phyloP scores from a whole-genome alignment of 2,797 vertebrate species.

The Hydrophis major region DNA sequence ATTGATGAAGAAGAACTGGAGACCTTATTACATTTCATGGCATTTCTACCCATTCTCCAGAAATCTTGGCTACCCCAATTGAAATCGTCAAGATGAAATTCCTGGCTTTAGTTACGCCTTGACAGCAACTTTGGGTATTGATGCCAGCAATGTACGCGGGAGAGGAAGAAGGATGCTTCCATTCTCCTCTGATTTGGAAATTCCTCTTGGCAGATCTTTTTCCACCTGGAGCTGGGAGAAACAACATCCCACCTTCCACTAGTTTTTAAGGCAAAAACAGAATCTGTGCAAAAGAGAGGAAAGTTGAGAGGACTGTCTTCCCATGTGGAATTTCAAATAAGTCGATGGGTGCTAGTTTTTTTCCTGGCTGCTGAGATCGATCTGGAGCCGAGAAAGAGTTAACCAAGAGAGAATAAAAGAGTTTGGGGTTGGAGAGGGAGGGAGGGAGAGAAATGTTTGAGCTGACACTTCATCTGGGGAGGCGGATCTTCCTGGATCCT shows the following conservation, averaged over 20 bases:
- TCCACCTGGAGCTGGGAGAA: not conserved
- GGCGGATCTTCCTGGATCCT: slow-evolving; percentile 73
- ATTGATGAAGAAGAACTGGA: not conserved
- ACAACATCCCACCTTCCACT: not conserved
- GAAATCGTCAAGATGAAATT: not conserved
- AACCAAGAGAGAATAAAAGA: slow-evolving; percentile 41
- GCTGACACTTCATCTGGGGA: slow-evolving; percentile 64
- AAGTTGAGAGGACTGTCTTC: not conserved
- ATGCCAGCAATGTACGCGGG: not conserved
- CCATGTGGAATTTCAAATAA: not conserved
- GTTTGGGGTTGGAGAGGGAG: not conserved
- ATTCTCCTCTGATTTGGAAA: not conserved
- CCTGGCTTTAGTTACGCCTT: not conserved
- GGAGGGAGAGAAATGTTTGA: slow-evolving; percentile 29
- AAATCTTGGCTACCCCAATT: no score
- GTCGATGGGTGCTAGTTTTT: not conserved
- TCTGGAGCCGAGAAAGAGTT: slow-evolving; percentile 51
- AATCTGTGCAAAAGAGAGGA: not conserved
- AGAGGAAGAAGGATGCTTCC: not conserved
- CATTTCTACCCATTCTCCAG: no score
- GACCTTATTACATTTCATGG: not conserved
- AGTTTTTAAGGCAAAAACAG: not conserved
- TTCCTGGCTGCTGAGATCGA: not conserved
- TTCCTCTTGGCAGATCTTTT: not conserved
- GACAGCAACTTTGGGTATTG: not conserved